These are phyloP conservation scores for Eptatretus atami DNA, from an alignment of 2,797 vertebrate genomes.

Conservation along the genomic window DNA sequence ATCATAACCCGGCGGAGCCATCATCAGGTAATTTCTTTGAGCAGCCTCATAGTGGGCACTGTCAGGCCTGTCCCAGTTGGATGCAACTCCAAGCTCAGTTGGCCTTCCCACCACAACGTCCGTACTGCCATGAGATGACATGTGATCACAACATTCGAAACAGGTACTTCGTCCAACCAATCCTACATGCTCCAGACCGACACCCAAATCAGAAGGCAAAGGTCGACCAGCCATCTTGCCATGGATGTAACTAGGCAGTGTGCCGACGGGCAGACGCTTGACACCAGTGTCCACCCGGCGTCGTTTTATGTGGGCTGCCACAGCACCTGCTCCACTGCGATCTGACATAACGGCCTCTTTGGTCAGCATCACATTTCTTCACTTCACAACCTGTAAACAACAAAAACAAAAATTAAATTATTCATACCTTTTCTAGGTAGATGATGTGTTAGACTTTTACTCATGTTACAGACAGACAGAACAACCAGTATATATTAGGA, in stretches of 20 bases:
- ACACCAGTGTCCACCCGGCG: conserved; percentile 1
- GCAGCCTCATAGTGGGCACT: not conserved
- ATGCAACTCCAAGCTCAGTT: not conserved
- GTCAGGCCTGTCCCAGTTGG: not conserved
- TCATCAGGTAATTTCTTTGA: no score
- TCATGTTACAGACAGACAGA: no score
- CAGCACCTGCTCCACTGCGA: not conserved
- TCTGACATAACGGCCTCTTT: not conserved
- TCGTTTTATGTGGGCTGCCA: conserved; percentile 1
- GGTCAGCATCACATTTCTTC: conserved; percentile 1
- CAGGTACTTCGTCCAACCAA: not conserved
- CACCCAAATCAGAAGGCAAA: not conserved
- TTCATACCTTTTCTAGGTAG: no score
- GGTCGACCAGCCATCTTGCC: not conserved
- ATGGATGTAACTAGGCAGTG: not conserved
- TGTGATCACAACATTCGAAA: not conserved
- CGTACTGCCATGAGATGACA: no score
- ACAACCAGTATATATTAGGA: no score
- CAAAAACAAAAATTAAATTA: no score
- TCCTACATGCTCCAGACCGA: not conserved
- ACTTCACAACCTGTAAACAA: not conserved
- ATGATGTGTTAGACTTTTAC: no score
- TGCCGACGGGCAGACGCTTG: not conserved
- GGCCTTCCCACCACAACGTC: no score
- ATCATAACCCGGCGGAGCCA: not conserved